Evolutionary conservation across 1,140 invertebrate genomes (phyloP), one percentile per base, ranked within the genome.

Genomic region (Apocrypta bakeri): DNA sequence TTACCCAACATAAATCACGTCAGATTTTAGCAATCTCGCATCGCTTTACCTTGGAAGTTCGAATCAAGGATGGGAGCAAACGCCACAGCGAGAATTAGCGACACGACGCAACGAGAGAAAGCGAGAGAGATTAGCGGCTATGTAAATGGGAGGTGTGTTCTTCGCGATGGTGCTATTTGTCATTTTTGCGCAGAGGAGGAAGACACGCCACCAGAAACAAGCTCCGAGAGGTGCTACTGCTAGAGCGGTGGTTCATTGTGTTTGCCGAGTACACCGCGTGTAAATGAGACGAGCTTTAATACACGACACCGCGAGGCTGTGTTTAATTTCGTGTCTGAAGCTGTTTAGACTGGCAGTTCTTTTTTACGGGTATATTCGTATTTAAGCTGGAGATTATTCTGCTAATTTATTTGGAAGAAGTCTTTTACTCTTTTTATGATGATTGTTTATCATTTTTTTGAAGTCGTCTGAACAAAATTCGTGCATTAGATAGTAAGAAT

Each of bases 131-230:
- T 88, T 88, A 87, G 83, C 82, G 79, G 83, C 86, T 86, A 88
- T 87, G 87, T 87, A 88, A 88, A 88, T 88, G 81, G 68, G 79
- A 87, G 82, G 68, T 80, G 82, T 29, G 84, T 88, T 82, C 87
- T 87, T 88, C 77, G 84, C 72, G 81, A 17, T 56, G 64, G 31
- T 7, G 83, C 85, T 85, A 85, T 88, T 88, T 88, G 82, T 88
- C 87, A 88, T 88, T 88, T 88, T 87, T 88, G 83, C 68, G 48
- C 27, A n/a, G 3, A 48, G 61, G 64, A 56, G 48, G 63, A 33
- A n/a, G 24, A 42, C 33, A 31, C 24, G 24, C 14, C 4, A 25
- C 31, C 42, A 73, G 48, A 82, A 66, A 48, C 17, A 83, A 79
- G 33, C 78, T 68, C 17, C 40, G 25, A 21, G 17, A 21, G n/a